Conservation (phyloP, 1,140 invertebrate species). For the Cyphomyrmex costatus region DNA sequence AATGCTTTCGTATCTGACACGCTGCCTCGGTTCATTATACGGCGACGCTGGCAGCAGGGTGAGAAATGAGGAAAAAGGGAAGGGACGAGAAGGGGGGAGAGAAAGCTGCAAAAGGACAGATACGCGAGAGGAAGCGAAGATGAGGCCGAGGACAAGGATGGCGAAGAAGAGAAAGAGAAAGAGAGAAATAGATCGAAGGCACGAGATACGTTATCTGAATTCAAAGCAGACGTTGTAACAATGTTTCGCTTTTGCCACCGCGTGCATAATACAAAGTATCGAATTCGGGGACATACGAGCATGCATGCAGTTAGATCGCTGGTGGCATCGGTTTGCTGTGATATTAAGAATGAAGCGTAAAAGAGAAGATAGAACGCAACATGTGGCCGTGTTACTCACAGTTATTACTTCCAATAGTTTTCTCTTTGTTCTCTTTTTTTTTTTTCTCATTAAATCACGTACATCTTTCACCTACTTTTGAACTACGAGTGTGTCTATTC, state of each 20-base stretch:
- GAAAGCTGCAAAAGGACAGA: constrained; percentile 68
- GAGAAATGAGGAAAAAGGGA: constrained; percentile 52
- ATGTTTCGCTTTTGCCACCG: constrained; percentile 72
- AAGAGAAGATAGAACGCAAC: constrained; percentile 75
- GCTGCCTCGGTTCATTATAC: constrained; percentile 70
- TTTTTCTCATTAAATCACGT: background rate
- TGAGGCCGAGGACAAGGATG: constrained; percentile 54
- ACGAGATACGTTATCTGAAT: constrained; percentile 78
- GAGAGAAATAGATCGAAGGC: constrained; percentile 71
- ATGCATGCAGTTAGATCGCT: constrained; percentile 61
- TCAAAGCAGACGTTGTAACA: constrained; percentile 76
- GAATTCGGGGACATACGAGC: constrained; percentile 69
- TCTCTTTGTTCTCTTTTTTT: constrained; percentile 14
- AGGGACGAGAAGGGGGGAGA: background rate
- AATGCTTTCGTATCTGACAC: constrained; percentile 72
- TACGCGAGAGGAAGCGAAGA: constrained; percentile 57
- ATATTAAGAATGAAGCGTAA: constrained; percentile 74
- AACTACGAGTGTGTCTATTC: background rate
- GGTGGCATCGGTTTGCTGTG: constrained; percentile 65
- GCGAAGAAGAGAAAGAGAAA: constrained; percentile 59
- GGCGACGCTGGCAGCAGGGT: constrained; percentile 35
- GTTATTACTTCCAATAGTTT: constrained; percentile 53
- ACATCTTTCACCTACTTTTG: constrained; percentile 2
- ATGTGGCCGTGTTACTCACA: constrained; percentile 67
- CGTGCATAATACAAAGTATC: constrained; percentile 63